Conservation (phyloP, 2,888 invertebrate species). For the Thysanoteuthis rhombus region DNA sequence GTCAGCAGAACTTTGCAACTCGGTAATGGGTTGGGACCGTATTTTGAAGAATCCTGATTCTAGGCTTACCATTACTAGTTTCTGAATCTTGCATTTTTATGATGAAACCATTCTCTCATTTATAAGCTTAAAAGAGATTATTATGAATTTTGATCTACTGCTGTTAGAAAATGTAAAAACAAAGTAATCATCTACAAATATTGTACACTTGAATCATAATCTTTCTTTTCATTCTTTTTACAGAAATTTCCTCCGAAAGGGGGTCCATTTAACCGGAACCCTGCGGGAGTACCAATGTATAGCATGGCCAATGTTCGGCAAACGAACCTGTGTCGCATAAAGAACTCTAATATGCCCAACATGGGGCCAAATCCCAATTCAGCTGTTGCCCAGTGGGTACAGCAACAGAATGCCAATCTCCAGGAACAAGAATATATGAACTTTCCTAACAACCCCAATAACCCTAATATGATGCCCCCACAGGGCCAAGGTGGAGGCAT, state of each 20-base stretch:
- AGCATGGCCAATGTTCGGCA: slow-evolving; percentile 43
- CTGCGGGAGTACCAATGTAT: slow-evolving; percentile 42
- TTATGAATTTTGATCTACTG: too few species aligned
- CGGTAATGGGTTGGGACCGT: too few species aligned
- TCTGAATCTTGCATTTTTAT: too few species aligned
- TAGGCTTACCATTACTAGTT: too few species aligned
- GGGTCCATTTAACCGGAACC: slow-evolving; percentile 80
- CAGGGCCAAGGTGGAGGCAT: slow-evolving; percentile 23
- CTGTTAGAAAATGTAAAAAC: too few species aligned
- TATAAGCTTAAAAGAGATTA: too few species aligned
- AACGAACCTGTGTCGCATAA: slow-evolving; percentile 43
- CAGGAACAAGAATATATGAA: slow-evolving; percentile 49
- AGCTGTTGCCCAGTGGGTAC: slow-evolving; percentile 64
- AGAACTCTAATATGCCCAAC: slow-evolving; percentile 23
- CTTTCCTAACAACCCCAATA: slow-evolving; percentile 31
- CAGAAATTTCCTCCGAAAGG: slow-evolving; percentile 91
- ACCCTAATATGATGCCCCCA: slow-evolving; percentile 43
- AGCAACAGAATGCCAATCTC: slow-evolving; percentile 62
- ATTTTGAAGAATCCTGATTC: too few species aligned
- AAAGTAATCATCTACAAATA: not conserved
- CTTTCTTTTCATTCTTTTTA: slow-evolving; percentile 58
- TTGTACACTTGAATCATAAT: not conserved
- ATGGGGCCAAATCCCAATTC: slow-evolving; percentile 49
- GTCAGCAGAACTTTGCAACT: too few species aligned
- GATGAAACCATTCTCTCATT: too few species aligned